Evolutionary conservation across 2,113 vertebrate species (phyloP).

Genomic region (Burhinus bistriatus): DNA sequence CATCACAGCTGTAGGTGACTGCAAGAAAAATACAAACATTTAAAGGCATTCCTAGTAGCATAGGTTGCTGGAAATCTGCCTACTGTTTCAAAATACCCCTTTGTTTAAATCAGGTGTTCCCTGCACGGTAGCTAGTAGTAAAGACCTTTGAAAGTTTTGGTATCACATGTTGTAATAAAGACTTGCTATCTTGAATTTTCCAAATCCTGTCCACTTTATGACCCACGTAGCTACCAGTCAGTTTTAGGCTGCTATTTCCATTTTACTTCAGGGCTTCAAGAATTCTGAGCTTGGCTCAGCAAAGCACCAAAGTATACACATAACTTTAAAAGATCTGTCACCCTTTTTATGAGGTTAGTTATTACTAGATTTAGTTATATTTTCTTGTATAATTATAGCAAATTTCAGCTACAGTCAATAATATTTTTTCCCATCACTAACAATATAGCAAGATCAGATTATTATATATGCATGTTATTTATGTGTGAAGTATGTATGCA

Average conservation of each 20-base stretch:
- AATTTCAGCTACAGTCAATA: not conserved
- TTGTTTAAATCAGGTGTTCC: not conserved
- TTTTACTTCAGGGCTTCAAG: not conserved
- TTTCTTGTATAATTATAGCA: not conserved
- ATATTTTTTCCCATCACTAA: not conserved
- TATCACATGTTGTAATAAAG: not conserved
- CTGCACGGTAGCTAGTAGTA: not conserved
- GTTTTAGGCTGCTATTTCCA: not conserved
- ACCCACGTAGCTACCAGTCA: fast-evolving
- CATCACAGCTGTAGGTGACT: not conserved
- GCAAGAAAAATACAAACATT: not conserved
- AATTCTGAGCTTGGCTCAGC: not conserved
- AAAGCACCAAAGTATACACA: not conserved
- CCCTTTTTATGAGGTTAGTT: not conserved
- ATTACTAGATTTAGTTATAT: not conserved
- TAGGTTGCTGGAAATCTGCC: not conserved
- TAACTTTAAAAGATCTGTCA: not conserved
- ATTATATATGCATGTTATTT: not conserved
- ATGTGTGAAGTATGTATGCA: not conserved
- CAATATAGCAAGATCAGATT: not conserved
- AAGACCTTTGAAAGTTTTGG: not conserved
- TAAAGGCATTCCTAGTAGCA: not conserved
- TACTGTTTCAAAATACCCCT: not conserved
- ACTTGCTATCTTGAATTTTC: not conserved
- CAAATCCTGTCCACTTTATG: not conserved